phyloP scores from a whole-genome alignment of 2,888 invertebrate species.

The Megaustenia siamemsis region DNA sequence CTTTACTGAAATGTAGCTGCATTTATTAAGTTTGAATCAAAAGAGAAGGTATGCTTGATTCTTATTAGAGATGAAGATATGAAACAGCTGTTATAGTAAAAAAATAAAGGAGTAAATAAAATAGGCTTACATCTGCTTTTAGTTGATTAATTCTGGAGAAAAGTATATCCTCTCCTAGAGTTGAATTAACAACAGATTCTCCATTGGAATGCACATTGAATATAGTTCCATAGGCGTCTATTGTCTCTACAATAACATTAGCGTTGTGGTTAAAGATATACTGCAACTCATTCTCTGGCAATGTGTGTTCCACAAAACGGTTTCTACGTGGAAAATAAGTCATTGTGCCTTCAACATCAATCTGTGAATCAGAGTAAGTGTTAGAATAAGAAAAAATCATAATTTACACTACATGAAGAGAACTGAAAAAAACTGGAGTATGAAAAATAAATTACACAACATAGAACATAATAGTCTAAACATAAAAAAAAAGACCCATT shows the following conservation, averaged over 20 bases:
- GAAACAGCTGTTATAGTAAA: not conserved
- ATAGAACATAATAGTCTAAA: too few relatives aligned
- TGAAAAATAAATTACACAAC: too few relatives aligned
- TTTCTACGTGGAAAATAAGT: conserved; percentile 73
- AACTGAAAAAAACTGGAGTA: too few relatives aligned
- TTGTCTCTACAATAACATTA: conserved; percentile 74
- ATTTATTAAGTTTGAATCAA: too few relatives aligned
- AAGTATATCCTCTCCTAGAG: conserved; percentile 63
- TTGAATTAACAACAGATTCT: conserved; percentile 70
- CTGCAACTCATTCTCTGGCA: conserved; percentile 69
- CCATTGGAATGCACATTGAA: conserved; percentile 78
- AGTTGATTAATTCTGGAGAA: conserved; percentile 64
- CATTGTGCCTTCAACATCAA: conserved; percentile 54
- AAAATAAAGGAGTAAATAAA: conserved; percentile 5
- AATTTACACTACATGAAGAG: too few relatives aligned
- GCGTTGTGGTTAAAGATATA: conserved; percentile 77
- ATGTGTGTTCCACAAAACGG: conserved; percentile 67
- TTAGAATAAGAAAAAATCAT: not conserved
- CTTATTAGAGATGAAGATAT: not conserved
- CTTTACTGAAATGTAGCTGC: too few relatives aligned
- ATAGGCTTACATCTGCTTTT: not conserved
- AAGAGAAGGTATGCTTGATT: too few relatives aligned
- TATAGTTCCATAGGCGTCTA: conserved; percentile 76
- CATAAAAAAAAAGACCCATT: too few relatives aligned
- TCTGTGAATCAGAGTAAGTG: conserved; percentile 20